These are phyloP conservation scores for Cynopterus brachyotis DNA, from an alignment of 2,113 vertebrate species.

Conservation along the genomic window DNA sequence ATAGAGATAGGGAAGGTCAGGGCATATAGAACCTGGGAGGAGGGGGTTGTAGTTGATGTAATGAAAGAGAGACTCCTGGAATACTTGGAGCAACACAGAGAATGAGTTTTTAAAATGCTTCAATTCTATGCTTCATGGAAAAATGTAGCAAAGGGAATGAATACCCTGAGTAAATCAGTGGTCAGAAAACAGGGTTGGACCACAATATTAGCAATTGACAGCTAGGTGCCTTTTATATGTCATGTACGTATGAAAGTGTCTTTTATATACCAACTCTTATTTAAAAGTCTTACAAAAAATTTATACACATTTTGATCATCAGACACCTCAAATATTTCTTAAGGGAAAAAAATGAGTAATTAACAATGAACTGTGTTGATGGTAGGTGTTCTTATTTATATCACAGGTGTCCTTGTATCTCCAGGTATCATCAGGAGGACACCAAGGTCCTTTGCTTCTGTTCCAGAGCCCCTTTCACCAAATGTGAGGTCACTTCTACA, in stretches of 20 bases:
- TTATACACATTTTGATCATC: neutral
- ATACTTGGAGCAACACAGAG: neutral
- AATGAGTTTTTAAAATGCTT: neutral
- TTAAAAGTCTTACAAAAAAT: neutral
- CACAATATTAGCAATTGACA: neutral
- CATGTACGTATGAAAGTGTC: neutral
- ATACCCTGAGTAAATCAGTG: neutral
- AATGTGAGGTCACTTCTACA: neutral
- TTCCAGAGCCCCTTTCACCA: neutral
- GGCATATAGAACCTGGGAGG: neutral
- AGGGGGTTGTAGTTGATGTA: neutral
- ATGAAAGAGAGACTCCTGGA: neutral
- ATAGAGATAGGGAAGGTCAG: neutral
- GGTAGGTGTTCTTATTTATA: neutral
- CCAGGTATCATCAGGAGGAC: neutral
- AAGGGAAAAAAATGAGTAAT: neutral
- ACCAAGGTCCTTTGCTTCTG: neutral
- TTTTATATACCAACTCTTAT: neutral
- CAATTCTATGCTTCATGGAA: neutral
- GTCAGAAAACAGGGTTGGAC: neutral
- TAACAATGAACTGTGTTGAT: neutral
- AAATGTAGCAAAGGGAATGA: neutral
- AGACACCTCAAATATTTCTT: neutral
- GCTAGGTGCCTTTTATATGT: neutral
- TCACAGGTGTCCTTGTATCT: neutral